Base-by-base conservation (phyloP, 2,113 vertebrate species). In the Dinomys branickii region DNA sequence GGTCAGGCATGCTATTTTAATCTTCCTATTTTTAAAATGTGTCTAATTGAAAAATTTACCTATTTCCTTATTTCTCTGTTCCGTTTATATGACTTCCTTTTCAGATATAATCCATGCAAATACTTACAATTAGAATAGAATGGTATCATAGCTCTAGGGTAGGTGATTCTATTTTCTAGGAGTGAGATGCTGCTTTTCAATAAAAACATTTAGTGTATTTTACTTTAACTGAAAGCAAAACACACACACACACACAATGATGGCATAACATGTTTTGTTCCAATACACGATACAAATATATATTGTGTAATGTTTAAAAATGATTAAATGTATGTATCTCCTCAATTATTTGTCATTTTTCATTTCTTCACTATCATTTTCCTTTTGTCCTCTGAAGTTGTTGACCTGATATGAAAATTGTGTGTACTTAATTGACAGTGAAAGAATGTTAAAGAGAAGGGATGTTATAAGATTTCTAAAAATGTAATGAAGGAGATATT, bases 1-100 rank as follows among this genome's bases (percentile, higher is more conserved):
- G 98, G 97, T 98, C 97, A 98, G 65, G 14, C 22, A 85, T 95
- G 95, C 95, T 61, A 96, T 97, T 97, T 97, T 98, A 71, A 91
- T 94, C 95, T 98, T 54, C 88, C 52, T 96, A 47, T 97, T 85
- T 85, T 98, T 84, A 84, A 97, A 98, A 98, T 75, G 44, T 96
- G 52, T 88, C 89, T 82, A 56, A 28, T 30, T 96, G 59, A 96
- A 97, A 94, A 61, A 19, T 92, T 35, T 59, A 91, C 35, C 85
- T 93, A 11, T 97, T 97, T 96, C 71, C 9, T 96, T 92, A 90
- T 19, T 58, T 61, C 92, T 77, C 33, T 90, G 63, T 96, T 96
- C 2, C 81, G 94, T 94, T 80, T 92, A 26, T 65, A 95, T 95
- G 87, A 78, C 28, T 96, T 96, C 17, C 77, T 94, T 96, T 98